Evolutionary conservation across 2,797 vertebrate species (phyloP).

Genomic region (Potorous gilbertii): DNA sequence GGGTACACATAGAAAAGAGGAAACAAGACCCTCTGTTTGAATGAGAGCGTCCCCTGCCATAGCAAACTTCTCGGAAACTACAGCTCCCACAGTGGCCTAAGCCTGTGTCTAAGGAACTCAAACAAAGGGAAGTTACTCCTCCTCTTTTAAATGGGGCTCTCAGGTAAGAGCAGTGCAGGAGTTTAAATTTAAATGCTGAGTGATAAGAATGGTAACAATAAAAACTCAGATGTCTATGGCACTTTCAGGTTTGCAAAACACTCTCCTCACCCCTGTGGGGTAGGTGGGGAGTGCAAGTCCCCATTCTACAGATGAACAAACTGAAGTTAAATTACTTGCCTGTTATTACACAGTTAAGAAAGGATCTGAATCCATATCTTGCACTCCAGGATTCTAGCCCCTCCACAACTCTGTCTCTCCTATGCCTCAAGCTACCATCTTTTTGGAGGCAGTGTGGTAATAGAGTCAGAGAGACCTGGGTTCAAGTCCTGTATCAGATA

Average conservation of each 20-base stretch:
- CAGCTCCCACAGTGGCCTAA: not conserved
- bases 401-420: not conserved
- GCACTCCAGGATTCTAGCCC: no score
- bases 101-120: not conserved
- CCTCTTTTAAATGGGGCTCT: no score
- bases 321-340: not conserved
- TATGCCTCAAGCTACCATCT: not conserved
- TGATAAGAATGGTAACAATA: not conserved
- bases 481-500: not conserved
- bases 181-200: not conserved
- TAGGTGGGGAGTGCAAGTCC: not conserved
- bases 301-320: not conserved
- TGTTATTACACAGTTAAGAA: not conserved
- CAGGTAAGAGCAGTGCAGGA: no score
- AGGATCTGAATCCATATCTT: not conserved
- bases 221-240: not conserved
- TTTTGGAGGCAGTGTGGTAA: not conserved
- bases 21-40: not conserved
- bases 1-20: not conserved
- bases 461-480: not conserved
- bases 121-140: no score
- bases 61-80: not conserved
- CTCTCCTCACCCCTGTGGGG: not conserved
- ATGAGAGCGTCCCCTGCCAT: not conserved
- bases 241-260: not conserved